These are phyloP conservation scores for Drosophila mayri DNA, from an alignment of 1,140 invertebrate species.

Conservation along the genomic window DNA sequence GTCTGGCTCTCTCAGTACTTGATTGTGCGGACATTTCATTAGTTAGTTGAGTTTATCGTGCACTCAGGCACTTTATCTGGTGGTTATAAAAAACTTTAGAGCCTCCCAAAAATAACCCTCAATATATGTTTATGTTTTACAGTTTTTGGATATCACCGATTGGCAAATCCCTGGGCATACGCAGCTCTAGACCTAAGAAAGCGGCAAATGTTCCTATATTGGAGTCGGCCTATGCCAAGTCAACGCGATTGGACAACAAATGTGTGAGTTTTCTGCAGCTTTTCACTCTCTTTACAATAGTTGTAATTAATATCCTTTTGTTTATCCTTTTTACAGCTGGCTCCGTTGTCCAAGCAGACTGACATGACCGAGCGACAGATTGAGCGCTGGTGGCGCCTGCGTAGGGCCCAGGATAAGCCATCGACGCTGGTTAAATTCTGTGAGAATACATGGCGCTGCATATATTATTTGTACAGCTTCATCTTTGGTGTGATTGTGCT, in stretches of 20 bases:
- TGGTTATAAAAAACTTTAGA: conserved; percentile 2
- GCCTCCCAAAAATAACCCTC: conserved; percentile 1
- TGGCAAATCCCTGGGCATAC: conserved; percentile 91
- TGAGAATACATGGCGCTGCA: conserved; percentile 95
- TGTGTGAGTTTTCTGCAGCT: conserved; percentile 86
- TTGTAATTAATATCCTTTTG: not conserved
- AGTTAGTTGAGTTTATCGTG: conserved; percentile 1
- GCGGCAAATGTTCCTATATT: conserved; percentile 89
- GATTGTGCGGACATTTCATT: not conserved
- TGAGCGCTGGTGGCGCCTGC: conserved; percentile 94
- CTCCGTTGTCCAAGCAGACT: conserved; percentile 92
- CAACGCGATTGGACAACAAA: conserved; percentile 90
- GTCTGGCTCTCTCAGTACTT: not conserved
- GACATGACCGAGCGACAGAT: conserved; percentile 95
- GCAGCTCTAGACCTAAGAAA: conserved; percentile 90
- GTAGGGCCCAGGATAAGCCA: conserved; percentile 93
- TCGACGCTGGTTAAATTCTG: conserved; percentile 96
- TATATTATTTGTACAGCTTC: conserved; percentile 94
- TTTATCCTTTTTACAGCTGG: conserved; percentile 86
- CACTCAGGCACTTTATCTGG: not conserved
- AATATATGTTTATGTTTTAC: conserved; percentile 60
- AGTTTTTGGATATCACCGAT: conserved; percentile 92
- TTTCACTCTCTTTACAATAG: not conserved
- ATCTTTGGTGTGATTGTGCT: conserved; percentile 92
- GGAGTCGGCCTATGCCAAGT: conserved; percentile 89